Percentiles rank a stretch among this genome's conserved stretches.
Conservation (phyloP, 2,113 vertebrate species). For the Falco punctatus region DNA sequence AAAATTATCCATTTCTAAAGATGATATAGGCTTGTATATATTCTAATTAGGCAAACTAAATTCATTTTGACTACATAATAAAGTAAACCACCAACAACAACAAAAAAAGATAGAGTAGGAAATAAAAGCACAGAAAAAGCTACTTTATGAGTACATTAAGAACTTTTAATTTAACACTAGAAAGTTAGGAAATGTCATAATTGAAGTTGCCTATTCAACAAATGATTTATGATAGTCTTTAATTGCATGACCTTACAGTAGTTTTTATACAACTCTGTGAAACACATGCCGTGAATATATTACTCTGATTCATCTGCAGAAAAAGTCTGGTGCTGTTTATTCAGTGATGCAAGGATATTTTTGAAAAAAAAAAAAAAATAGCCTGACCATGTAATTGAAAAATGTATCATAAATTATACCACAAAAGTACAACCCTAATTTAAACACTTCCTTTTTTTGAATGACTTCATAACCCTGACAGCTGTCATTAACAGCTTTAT, state of each 20-base stretch:
- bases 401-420: neutral
- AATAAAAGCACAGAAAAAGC: neutral
- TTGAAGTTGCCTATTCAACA: neutral
- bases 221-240: neutral
- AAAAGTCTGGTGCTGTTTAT: neutral
- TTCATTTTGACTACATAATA: slow-evolving; percentile 29
- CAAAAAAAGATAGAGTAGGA: neutral
- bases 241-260: neutral
- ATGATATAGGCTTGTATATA: neutral
- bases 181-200: slow-evolving; percentile 1
- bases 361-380: neutral
- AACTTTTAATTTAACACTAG: slow-evolving; percentile 8
- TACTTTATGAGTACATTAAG: neutral
- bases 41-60: slow-evolving; percentile 29
- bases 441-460: neutral
- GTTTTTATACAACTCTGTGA: neutral
- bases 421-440: neutral
- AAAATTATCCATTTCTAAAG: slow-evolving; percentile 13
- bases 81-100: neutral
- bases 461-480: neutral
- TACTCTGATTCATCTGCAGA: neutral
- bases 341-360: neutral
- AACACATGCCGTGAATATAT: neutral
- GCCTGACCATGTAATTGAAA: neutral
- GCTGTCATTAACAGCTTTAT: neutral